Percentiles rank a stretch among this genome's conserved stretches.
These are phyloP conservation scores for Tetragonisca angustula DNA, from an alignment of 2,888 invertebrate genomes.

Conservation along the genomic window DNA sequence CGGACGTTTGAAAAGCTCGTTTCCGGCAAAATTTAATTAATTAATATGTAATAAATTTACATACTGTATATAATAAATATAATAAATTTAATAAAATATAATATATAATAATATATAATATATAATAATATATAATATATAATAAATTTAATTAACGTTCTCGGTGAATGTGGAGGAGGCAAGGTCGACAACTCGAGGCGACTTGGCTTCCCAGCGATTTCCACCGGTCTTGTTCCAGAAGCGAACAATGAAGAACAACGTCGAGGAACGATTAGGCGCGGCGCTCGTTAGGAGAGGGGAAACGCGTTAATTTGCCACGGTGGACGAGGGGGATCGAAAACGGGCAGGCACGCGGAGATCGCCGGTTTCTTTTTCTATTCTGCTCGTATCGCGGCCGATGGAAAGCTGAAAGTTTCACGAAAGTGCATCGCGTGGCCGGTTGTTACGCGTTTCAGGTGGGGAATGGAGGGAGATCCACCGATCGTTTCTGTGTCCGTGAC, in stretches of 20 bases:
- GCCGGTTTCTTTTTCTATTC: conserved; percentile 68
- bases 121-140: too few species aligned
- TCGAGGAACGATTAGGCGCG: conserved; percentile 50
- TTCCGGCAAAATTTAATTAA: too few species aligned
- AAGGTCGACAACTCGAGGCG: background rate
- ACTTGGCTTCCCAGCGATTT: conserved; percentile 31
- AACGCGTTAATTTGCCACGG: conserved; percentile 24
- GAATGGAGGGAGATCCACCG: background rate
- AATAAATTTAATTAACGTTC: too few species aligned
- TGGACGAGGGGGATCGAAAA: conserved; percentile 2
- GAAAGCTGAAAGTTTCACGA: conserved; percentile 83
- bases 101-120: too few species aligned
- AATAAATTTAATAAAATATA: too few species aligned
- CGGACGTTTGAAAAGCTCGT: too few species aligned
- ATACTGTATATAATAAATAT: too few species aligned
- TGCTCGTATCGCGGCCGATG: conserved; percentile 75
- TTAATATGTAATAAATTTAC: too few species aligned
- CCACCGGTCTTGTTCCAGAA: conserved; percentile 34
- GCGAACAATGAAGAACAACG: conserved; percentile 29
- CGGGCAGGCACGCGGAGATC: conserved; percentile 69
- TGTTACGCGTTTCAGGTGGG: conserved; percentile 65
- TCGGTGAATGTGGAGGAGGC: too few species aligned
- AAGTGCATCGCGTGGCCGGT: conserved; percentile 80
- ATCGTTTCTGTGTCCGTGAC: background rate
- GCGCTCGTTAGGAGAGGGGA: conserved; percentile 30